Percentiles rank a stretch among this genome's conserved stretches.
Conservation (phyloP, 2,888 invertebrate genomes). For the Tenthredo mesomela region DNA sequence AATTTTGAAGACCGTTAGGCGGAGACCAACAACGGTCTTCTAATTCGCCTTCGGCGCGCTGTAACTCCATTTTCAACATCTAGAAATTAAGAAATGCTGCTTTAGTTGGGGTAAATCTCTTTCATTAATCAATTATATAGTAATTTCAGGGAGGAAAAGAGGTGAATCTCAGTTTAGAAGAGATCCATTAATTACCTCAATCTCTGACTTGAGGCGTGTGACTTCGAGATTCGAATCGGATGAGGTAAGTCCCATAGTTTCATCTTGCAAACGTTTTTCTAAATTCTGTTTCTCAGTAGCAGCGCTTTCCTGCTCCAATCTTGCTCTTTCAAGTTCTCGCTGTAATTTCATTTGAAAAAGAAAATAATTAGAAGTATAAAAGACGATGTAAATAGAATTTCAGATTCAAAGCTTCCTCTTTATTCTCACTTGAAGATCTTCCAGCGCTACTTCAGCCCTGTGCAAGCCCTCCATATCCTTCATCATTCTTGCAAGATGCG, state of each 20-base stretch:
- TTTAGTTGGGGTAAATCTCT: background rate
- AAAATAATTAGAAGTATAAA: background rate
- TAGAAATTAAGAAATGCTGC: slow-evolving; percentile 67
- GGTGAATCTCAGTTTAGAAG: background rate
- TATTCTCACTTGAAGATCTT: slow-evolving; percentile 87
- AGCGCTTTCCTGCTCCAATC: slow-evolving; percentile 91
- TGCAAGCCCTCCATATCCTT: slow-evolving; percentile 95
- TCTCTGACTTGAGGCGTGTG: slow-evolving; percentile 90
- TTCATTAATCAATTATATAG: background rate
- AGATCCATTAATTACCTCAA: slow-evolving; percentile 82
- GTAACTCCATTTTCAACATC: slow-evolving; percentile 90
- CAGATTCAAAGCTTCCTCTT: slow-evolving; percentile 24
- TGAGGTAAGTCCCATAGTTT: slow-evolving; percentile 87
- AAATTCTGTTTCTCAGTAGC: slow-evolving; percentile 90
- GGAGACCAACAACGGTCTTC: slow-evolving; percentile 95
- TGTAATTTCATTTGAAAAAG: slow-evolving; percentile 76
- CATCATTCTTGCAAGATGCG: slow-evolving; percentile 94
- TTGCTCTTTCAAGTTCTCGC: slow-evolving; percentile 89
- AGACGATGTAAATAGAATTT: background rate
- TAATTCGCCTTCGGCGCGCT: slow-evolving; percentile 93
- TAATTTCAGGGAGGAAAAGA: background rate
- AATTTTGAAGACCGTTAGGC: slow-evolving; percentile 93
- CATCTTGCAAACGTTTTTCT: slow-evolving; percentile 87
- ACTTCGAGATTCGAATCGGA: slow-evolving; percentile 91
- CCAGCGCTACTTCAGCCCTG: slow-evolving; percentile 92